These are phyloP conservation scores for Amblyopsis rosae DNA, from an alignment of 2,113 vertebrate species.

Conservation along the genomic window DNA sequence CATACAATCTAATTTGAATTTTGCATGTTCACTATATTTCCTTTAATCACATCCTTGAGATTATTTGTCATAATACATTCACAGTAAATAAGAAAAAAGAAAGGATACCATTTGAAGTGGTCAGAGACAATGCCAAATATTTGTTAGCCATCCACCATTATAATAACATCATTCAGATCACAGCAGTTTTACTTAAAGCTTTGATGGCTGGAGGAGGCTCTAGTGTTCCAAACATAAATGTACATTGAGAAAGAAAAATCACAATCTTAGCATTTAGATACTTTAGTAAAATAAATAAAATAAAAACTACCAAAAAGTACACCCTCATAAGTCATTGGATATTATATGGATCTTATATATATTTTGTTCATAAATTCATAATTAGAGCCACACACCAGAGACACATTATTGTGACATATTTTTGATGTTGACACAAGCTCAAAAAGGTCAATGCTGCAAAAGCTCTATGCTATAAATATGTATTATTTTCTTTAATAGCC, in stretches of 20 bases:
- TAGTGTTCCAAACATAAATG: conserved; percentile 16
- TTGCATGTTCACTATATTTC: background rate
- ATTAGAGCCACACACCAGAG: no score
- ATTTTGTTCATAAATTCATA: no score
- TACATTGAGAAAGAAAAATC: background rate
- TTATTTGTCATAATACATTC: background rate
- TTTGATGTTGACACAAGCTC: no score
- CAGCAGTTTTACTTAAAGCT: conserved; percentile 73
- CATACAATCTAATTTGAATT: background rate
- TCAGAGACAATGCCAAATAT: conserved; percentile 39
- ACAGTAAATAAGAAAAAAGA: conserved; percentile 4
- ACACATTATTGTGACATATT: no score
- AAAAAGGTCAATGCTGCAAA: no score
- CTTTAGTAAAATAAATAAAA: no score
- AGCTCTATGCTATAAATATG: no score
- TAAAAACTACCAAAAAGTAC: conserved; percentile 2
- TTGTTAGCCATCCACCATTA: conserved; percentile 27
- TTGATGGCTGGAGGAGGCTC: conserved; percentile 60
- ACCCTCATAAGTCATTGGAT: background rate
- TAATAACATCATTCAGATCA: conserved; percentile 46
- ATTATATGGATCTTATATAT: background rate
- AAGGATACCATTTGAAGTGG: conserved; percentile 32
- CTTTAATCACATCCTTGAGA: background rate
- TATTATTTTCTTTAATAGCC: no score
- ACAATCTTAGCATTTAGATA: no score